A percentile compares a stretch with the other conserved stretches of the same genome.
Conservation (phyloP, 2,113 vertebrate genomes). For the Oncorhynchus gorbuscha region DNA sequence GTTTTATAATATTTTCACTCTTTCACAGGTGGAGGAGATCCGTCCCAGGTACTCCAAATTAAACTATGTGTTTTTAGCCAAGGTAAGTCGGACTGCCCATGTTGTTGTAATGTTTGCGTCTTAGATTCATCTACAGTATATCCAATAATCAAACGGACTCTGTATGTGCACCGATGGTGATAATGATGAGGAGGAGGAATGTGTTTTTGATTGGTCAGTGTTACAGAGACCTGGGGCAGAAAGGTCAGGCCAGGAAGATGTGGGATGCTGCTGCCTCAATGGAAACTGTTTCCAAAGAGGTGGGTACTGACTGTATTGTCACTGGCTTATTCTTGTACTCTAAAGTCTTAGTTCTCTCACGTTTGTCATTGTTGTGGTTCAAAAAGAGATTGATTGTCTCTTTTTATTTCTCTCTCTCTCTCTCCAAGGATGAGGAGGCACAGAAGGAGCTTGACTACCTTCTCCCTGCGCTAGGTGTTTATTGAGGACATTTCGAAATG, state of each 20-base stretch:
- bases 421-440: constrained; percentile 82
- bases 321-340: background rate
- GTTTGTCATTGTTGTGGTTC: background rate
- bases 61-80: constrained; percentile 91
- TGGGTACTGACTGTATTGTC: constrained; percentile 51
- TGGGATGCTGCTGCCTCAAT: constrained; percentile 81
- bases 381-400: background rate
- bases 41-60: constrained; percentile 85
- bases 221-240: constrained; percentile 84
- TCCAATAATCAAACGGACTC: background rate
- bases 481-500: constrained; percentile 39
- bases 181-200: background rate
- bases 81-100: constrained; percentile 73
- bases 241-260: constrained; percentile 74
- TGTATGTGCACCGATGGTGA: background rate
- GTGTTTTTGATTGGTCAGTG: constrained; percentile 75
- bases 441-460: constrained; percentile 83
- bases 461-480: constrained; percentile 69
- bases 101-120: background rate
- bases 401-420: constrained; percentile 41
- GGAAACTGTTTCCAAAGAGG: constrained; percentile 82
- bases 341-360: background rate
- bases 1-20: constrained; percentile 16
- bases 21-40: constrained; percentile 87
- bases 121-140: background rate